Evolutionary conservation across 2,113 vertebrate species (phyloP).

Genomic region (Passer domesticus): DNA sequence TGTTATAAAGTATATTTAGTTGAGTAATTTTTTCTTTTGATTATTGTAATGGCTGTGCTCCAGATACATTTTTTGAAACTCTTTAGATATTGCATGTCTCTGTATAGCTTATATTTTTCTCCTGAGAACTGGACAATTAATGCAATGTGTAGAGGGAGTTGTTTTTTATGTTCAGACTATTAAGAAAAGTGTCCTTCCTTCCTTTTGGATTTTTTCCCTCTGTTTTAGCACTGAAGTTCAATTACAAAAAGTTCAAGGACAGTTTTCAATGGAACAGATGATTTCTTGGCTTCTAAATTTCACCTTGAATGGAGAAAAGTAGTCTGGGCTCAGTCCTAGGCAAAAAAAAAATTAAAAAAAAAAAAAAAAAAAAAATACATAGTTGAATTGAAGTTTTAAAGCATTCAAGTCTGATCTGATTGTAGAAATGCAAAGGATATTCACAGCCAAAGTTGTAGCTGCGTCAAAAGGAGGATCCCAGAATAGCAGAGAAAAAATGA

Average conservation of each 20-base stretch:
- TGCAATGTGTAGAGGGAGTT: background rate
- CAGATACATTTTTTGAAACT: background rate
- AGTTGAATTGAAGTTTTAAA: background rate
- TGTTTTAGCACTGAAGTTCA: background rate
- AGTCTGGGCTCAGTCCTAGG: background rate
- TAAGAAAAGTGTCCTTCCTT: background rate
- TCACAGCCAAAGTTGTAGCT: background rate
- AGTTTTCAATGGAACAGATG: background rate
- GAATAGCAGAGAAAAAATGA: background rate
- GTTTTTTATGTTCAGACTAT: background rate
- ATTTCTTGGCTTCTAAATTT: slow-evolving; percentile 6
- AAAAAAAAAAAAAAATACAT: background rate
- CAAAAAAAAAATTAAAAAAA: background rate
- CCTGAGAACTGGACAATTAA: background rate
- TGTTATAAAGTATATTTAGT: background rate
- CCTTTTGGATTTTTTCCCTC: background rate
- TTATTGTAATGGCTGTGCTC: background rate
- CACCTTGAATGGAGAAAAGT: background rate
- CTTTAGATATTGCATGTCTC: background rate
- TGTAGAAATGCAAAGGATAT: background rate
- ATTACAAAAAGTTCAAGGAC: background rate
- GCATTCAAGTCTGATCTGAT: background rate
- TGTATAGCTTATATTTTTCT: background rate
- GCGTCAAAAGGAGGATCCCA: background rate
- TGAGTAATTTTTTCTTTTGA: background rate